A percentile compares a stretch with the other conserved stretches of the same genome.
Evolutionary conservation across 2,888 invertebrate species (phyloP).

Genomic region (Nebria salina): DNA sequence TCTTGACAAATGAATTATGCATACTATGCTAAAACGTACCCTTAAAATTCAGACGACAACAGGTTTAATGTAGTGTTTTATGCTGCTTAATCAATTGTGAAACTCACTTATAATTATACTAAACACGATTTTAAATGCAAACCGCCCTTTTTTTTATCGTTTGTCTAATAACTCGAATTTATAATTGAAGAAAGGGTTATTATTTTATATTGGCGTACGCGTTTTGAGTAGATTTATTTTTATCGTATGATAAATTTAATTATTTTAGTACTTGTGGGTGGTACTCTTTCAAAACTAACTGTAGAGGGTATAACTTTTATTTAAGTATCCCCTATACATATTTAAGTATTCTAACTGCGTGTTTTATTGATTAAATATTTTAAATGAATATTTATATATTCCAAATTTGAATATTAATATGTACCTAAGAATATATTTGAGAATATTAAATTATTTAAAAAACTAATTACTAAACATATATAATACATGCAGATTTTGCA

Average conservation of each 20-base stretch:
- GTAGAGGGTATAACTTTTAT: too few species aligned
- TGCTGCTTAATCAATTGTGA: constrained; percentile 17
- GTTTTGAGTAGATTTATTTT: background rate
- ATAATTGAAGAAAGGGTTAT: background rate
- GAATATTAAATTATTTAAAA: too few species aligned
- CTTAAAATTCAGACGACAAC: constrained; percentile 2
- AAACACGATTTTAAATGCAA: background rate
- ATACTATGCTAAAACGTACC: constrained; percentile 27
- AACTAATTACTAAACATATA: too few species aligned
- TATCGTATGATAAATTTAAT: background rate
- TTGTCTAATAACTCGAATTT: background rate
- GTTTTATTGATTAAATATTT: too few species aligned
- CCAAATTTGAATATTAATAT: too few species aligned
- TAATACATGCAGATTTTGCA: too few species aligned
- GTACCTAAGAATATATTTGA: too few species aligned
- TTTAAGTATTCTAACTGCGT: too few species aligned
- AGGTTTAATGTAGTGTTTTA: constrained; percentile 9
- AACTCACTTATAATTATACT: constrained; percentile 5
- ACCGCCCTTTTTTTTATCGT: background rate
- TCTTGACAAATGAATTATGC: constrained; percentile 29
- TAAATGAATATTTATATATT: too few species aligned
- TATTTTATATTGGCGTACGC: background rate
- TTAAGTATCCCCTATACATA: too few species aligned
- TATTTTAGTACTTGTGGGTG: too few species aligned
- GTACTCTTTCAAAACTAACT: too few species aligned